Base-by-base conservation (phyloP, 2,888 invertebrate species). In the Nasonia oneida region DNA sequence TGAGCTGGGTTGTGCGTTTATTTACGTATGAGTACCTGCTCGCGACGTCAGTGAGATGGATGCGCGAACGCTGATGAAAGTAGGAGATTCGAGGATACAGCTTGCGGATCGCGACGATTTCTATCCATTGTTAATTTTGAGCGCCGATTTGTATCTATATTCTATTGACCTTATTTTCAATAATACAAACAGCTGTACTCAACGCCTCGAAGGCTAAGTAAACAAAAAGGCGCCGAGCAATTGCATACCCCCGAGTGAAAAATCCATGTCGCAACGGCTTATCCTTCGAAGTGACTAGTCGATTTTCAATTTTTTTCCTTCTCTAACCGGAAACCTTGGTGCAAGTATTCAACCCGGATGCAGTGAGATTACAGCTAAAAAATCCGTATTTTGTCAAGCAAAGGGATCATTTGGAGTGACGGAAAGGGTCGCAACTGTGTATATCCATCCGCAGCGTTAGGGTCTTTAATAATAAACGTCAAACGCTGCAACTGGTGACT, bases 401-500 rank as follows among this genome's bases (percentile, higher is more conserved):
- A 42, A 6, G 42, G 8, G 10, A 42, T 42, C 6, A 42, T 42
- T 42, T 42, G 6, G 42, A 42, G 42, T 42, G 42, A 42, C 42
- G 10, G 6, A 1, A 8, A 42, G 42, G 42, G 6, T 6, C 8
- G 42, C 8, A 8, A 8, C 6, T 42, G 8, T 29, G 12, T n/a
- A 76, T 74, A 23, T 23, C 23, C 23, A 23, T 23, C 23, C 23
- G 23, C 23, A 23, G 23, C 23, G 23, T 23, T 23, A 23, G 23
- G 23, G 23, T 23, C 23, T 23, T 23, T 23, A 23, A 23, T 23
- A 81, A 57, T 64, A 81, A 74, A 64, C 42, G 81, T 81, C 61
- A 81, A 75, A 53, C 37, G 37, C 23, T 33, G 23, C n/a, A 33
- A 71, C 57, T 74, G n/a, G 23, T 81, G 81, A 81, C 81, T 81